These are phyloP conservation scores for Larimichthys polyactis DNA, from an alignment of 2,113 vertebrate species.

Conservation along the genomic window DNA sequence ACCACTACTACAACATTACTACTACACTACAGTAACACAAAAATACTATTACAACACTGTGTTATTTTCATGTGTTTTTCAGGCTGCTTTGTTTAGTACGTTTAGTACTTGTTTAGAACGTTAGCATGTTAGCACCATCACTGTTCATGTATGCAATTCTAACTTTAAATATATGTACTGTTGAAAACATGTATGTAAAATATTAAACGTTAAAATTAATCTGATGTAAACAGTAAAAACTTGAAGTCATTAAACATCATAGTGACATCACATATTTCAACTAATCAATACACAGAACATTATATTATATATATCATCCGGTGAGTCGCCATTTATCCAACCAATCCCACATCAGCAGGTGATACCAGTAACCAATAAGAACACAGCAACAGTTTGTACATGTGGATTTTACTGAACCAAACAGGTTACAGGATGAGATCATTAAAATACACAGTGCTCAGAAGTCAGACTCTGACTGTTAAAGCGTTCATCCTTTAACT, in stretches of 20 bases:
- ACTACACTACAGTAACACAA: no score
- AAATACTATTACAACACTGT: no score
- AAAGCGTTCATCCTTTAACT: background rate
- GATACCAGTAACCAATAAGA: slow-evolving; percentile 47
- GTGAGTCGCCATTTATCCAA: background rate
- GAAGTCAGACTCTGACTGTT: slow-evolving; percentile 43
- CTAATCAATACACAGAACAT: background rate
- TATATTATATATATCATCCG: no score
- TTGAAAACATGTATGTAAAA: background rate
- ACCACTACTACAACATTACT: no score
- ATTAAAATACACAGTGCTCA: slow-evolving; percentile 71
- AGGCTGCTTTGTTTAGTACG: background rate
- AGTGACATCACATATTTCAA: background rate
- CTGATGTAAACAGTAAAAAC: background rate
- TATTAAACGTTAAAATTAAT: slow-evolving; percentile 9
- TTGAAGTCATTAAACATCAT: background rate
- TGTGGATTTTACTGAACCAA: slow-evolving; percentile 70
- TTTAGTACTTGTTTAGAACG: no score
- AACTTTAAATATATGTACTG: background rate
- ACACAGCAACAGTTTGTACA: slow-evolving; percentile 60
- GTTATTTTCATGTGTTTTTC: no score
- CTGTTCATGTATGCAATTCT: background rate
- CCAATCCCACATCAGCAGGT: background rate
- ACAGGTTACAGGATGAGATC: slow-evolving; percentile 61
- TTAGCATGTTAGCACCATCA: slow-evolving; percentile 13